A percentile compares a stretch with the other conserved stretches of the same genome.
Conservation (phyloP, 2,888 invertebrate genomes). For the Epirrhoe tristata region DNA sequence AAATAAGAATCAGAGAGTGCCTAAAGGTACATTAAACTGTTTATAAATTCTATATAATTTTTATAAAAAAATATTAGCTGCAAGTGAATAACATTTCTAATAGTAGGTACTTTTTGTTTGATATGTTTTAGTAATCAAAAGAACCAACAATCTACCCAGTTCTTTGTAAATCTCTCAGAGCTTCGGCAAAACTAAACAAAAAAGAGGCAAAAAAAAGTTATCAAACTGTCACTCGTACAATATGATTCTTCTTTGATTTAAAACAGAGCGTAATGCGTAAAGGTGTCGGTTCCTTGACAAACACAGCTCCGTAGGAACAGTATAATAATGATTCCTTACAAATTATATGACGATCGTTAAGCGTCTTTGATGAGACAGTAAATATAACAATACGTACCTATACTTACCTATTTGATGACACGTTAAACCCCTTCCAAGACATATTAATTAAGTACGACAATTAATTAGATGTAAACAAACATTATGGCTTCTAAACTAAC, state of each 20-base stretch:
- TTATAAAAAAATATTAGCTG: not conserved
- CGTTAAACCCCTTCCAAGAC: conserved; percentile 10
- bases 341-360: conserved; percentile 36
- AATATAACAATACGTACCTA: conserved; percentile 32
- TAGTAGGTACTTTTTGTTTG: too few relatives aligned
- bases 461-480: conserved; percentile 41
- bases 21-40: conserved; percentile 6
- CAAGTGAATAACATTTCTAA: too few relatives aligned
- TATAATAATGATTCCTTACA: conserved; percentile 25
- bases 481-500: not conserved
- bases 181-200: too few relatives aligned
- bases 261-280: too few relatives aligned
- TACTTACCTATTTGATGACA: conserved; percentile 44
- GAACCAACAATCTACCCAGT: too few relatives aligned
- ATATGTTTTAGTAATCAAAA: too few relatives aligned
- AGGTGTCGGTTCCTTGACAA: not conserved
- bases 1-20: conserved; percentile 34
- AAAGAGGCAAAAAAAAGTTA: too few relatives aligned
- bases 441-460: conserved; percentile 42
- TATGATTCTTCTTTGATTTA: too few relatives aligned
- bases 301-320: not conserved
- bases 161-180: too few relatives aligned
- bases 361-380: conserved; percentile 54
- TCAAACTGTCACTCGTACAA: too few relatives aligned
- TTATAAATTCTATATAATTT: conserved; percentile 1